A percentile compares a stretch with the other conserved stretches of the same genome.
phyloP scores from a whole-genome alignment of 2,113 vertebrate genomes.

The Monopterus albus region DNA sequence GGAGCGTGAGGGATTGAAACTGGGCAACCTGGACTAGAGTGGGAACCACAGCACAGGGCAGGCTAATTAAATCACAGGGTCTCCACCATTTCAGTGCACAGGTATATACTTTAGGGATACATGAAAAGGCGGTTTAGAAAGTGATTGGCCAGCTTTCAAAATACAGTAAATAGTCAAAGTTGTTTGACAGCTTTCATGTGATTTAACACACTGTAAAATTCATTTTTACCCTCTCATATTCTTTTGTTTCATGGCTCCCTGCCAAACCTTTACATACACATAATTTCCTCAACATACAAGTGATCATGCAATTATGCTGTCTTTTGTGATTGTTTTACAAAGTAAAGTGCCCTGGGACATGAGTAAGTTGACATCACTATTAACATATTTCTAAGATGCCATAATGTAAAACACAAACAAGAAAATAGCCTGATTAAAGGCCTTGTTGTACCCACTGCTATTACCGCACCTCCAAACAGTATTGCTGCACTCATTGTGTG shows the following conservation, averaged over 20 bases:
- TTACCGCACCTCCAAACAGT: slow-evolving; percentile 67
- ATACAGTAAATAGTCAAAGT: slow-evolving; percentile 13
- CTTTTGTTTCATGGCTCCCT: slow-evolving; percentile 6
- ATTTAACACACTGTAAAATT: slow-evolving; percentile 1
- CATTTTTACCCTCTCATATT: not conserved
- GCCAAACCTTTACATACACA: slow-evolving; percentile 40
- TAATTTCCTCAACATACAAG: slow-evolving; percentile 18
- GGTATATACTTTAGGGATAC: slow-evolving; percentile 40
- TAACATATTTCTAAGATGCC: slow-evolving; percentile 67
- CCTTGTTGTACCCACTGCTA: slow-evolving; percentile 51
- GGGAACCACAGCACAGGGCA: slow-evolving; percentile 33
- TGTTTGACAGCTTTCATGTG: slow-evolving; percentile 8
- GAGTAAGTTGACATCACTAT: slow-evolving; percentile 32
- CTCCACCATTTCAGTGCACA: slow-evolving; percentile 31
- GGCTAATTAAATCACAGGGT: slow-evolving; percentile 60
- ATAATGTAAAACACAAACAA: slow-evolving; percentile 64
- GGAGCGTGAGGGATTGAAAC: slow-evolving; percentile 45
- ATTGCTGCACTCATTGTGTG: slow-evolving; percentile 66
- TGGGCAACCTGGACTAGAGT: slow-evolving; percentile 51
- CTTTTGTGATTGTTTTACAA: slow-evolving; percentile 32
- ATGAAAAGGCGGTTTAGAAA: slow-evolving; percentile 34
- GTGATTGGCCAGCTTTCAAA: not conserved
- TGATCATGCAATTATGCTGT: slow-evolving; percentile 28
- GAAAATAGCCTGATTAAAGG: slow-evolving; percentile 65
- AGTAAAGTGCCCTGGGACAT: slow-evolving; percentile 48